phyloP scores from a whole-genome alignment of 2,888 invertebrate species.

The Oscheius sp. region DNA sequence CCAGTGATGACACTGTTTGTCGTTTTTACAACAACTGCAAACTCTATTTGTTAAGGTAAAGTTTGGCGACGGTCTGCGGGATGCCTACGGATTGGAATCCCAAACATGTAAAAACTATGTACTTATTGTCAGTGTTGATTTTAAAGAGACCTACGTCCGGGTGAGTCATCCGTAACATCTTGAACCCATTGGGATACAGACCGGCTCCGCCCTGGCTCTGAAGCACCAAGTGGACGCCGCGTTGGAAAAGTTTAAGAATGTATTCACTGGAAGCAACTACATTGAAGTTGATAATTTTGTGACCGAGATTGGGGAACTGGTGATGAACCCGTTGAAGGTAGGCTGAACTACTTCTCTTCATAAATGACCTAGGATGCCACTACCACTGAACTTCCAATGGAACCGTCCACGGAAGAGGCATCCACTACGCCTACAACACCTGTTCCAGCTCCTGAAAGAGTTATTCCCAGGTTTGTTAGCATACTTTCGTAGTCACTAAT shows the following conservation, averaged over 20 bases:
- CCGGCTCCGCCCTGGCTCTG: slow-evolving; percentile 66
- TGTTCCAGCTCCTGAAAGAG: slow-evolving; percentile 26
- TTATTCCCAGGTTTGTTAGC: slow-evolving; percentile 42
- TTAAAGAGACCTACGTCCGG: slow-evolving; percentile 68
- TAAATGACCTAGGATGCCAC: slow-evolving; percentile 18
- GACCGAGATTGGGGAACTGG: slow-evolving; percentile 68
- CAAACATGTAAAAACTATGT: slow-evolving; percentile 69
- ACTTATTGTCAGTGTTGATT: slow-evolving; percentile 68
- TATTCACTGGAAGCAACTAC: slow-evolving; percentile 68
- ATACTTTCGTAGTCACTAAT: background rate
- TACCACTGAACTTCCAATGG: slow-evolving; percentile 9
- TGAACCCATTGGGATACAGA: slow-evolving; percentile 43
- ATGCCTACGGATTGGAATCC: slow-evolving; percentile 61
- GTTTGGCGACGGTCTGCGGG: slow-evolving; percentile 67
- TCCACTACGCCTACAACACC: slow-evolving; percentile 6
- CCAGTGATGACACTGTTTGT: slow-evolving; percentile 66
- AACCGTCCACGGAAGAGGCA: slow-evolving; percentile 24
- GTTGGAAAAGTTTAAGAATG: slow-evolving; percentile 63
- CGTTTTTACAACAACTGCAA: background rate
- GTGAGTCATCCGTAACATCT: slow-evolving; percentile 44
- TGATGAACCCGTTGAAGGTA: slow-evolving; percentile 56
- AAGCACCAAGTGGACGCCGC: slow-evolving; percentile 62
- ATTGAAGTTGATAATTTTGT: slow-evolving; percentile 72
- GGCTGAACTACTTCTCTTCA: background rate
- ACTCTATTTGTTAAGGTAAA: slow-evolving; percentile 55